phyloP scores from a whole-genome alignment of 2,797 vertebrate genomes.

The Meda fulgida region DNA sequence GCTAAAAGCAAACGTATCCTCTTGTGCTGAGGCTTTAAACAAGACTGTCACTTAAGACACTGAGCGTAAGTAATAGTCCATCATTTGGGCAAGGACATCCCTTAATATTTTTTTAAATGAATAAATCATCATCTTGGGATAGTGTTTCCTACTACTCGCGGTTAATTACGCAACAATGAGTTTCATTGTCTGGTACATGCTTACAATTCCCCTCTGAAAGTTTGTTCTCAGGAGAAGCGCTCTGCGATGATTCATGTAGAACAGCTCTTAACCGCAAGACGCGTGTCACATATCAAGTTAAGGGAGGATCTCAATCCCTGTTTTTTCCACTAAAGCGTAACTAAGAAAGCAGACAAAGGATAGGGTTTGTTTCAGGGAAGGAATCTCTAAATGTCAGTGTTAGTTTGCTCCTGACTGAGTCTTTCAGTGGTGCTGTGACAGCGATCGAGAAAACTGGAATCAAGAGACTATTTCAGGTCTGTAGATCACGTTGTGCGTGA shows the following conservation, averaged over 20 bases:
- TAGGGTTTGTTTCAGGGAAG: constrained; percentile 27
- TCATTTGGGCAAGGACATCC: constrained; percentile 52
- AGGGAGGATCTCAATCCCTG: constrained; percentile 59
- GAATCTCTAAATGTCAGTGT: constrained; percentile 38
- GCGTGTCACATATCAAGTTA: constrained; percentile 71
- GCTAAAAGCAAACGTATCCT: constrained; percentile 3
- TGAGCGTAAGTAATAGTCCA: constrained; percentile 51
- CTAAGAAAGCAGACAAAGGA: constrained; percentile 58
- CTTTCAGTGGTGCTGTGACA: constrained; percentile 10
- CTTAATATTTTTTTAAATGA: constrained; percentile 65
- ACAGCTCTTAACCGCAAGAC: constrained; percentile 68
- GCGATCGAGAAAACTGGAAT: constrained; percentile 39
- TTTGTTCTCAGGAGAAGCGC: constrained; percentile 62
- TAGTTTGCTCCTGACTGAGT: constrained; percentile 20
- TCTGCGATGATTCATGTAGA: constrained; percentile 67
- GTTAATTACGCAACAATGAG: constrained; percentile 69
- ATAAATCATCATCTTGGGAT: constrained; percentile 63
- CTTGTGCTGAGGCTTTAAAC: background rate
- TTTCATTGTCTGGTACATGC: constrained; percentile 64
- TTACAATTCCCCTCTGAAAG: constrained; percentile 70
- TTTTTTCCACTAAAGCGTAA: constrained; percentile 41
- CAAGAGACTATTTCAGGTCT: constrained; percentile 44
- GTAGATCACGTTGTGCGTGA: background rate
- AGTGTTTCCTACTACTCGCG: constrained; percentile 63
- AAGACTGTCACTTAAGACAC: constrained; percentile 16